Percentiles rank a stretch among this genome's conserved stretches.
Evolutionary conservation across 2,888 invertebrate genomes (phyloP).

Genomic region (Callosobruchus maculatus): DNA sequence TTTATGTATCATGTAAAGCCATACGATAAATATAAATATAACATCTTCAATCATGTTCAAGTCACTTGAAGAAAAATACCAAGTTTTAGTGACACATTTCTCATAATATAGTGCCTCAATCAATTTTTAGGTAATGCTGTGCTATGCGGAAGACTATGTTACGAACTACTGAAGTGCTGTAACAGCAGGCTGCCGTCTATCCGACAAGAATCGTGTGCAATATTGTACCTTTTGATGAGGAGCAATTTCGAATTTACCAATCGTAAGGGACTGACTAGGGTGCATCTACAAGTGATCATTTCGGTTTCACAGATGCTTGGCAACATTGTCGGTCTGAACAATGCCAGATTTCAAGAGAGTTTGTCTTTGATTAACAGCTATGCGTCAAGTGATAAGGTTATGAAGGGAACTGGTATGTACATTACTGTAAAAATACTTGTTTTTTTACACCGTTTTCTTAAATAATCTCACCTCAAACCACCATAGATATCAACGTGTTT

Average conservation of each 20-base stretch:
- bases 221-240: slow-evolving; percentile 88
- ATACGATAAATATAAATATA: too few species aligned
- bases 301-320: slow-evolving; percentile 93
- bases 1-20: too few species aligned
- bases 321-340: slow-evolving; percentile 84
- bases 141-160: slow-evolving; percentile 77
- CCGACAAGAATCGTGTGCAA: slow-evolving; percentile 87
- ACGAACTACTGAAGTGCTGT: slow-evolving; percentile 77
- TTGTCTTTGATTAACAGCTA: slow-evolving; percentile 89
- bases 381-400: slow-evolving; percentile 87
- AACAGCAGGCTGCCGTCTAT: slow-evolving; percentile 81
- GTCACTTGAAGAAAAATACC: too few species aligned
- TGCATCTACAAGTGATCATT: slow-evolving; percentile 91
- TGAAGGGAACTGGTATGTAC: slow-evolving; percentile 79
- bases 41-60: too few species aligned
- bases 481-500: too few species aligned
- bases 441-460: too few species aligned
- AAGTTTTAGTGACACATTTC: too few species aligned
- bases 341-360: slow-evolving; percentile 92
- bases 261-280: slow-evolving; percentile 79
- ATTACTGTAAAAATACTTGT: neutral
- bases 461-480: too few species aligned
- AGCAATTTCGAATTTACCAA: slow-evolving; percentile 89
- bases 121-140: slow-evolving; percentile 72
- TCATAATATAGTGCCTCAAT: too few species aligned